Percentiles rank a stretch among this genome's conserved stretches.
Evolutionary conservation across 1,140 invertebrate species (phyloP).

Genomic region (Ridgeia piscesae): DNA sequence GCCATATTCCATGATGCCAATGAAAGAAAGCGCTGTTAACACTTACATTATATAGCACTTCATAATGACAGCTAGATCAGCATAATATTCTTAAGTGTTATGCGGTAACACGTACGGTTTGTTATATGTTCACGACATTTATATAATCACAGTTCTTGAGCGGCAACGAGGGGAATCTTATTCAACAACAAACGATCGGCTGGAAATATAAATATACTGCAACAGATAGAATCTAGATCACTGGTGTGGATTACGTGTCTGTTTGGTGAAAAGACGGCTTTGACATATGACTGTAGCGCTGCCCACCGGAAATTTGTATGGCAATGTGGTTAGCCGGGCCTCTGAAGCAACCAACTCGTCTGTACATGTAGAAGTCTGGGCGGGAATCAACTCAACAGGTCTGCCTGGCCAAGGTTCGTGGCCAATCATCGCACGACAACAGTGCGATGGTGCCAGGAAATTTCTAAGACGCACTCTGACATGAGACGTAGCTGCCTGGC

Average conservation of each 20-base stretch:
- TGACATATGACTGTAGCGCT: neutral
- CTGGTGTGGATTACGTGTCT: neutral
- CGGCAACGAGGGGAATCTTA: neutral
- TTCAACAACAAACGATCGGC: neutral
- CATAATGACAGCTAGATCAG: neutral
- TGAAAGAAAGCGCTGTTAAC: no score
- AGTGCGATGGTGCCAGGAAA: neutral
- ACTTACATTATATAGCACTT: neutral
- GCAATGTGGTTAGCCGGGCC: neutral
- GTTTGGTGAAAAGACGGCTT: neutral
- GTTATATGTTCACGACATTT: neutral
- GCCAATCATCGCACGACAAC: neutral
- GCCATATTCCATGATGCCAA: no score
- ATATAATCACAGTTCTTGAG: no score
- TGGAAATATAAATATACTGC: neutral
- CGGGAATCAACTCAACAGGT: neutral
- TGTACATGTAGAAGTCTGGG: neutral
- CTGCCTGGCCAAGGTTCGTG: neutral
- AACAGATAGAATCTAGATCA: neutral
- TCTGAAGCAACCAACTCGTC: neutral
- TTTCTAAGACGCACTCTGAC: neutral
- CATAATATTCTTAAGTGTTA: neutral
- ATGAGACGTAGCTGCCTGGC: neutral
- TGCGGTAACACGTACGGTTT: neutral
- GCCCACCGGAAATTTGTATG: neutral